A percentile compares a stretch with the other conserved stretches of the same genome.
Conservation (phyloP, 2,888 invertebrate genomes). For the Halictus ligatus region DNA sequence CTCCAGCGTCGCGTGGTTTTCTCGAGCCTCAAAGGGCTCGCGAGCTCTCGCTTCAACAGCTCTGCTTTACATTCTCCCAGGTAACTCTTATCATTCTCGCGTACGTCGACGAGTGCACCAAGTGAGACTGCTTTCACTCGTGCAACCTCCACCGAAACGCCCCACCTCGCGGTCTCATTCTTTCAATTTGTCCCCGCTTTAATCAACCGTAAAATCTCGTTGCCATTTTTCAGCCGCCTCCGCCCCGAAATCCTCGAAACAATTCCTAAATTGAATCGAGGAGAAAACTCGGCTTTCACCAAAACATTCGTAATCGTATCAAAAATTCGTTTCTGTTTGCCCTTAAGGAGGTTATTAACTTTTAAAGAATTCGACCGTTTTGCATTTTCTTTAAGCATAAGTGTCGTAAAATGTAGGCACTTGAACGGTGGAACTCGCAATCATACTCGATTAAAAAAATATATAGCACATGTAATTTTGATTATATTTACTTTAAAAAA, state of each 20-base stretch:
- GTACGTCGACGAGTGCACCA: slow-evolving; percentile 6
- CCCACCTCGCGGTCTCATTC: not conserved
- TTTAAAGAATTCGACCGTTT: not conserved
- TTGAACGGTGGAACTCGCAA: too few species aligned
- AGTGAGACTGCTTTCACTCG: slow-evolving; percentile 21
- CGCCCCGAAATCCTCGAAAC: not conserved
- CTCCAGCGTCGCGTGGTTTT: not conserved
- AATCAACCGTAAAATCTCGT: slow-evolving; percentile 5
- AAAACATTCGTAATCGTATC: not conserved
- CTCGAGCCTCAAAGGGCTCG: not conserved
- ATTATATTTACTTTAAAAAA: too few species aligned
- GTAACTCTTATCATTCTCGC: slow-evolving; percentile 8
- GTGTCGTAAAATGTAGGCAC: too few species aligned
- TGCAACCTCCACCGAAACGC: slow-evolving; percentile 11
- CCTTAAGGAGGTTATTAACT: not conserved
- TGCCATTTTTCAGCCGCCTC: not conserved
- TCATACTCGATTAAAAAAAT: too few species aligned
- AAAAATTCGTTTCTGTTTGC: not conserved
- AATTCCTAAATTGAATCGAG: not conserved
- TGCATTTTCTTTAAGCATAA: not conserved
- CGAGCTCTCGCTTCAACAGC: not conserved
- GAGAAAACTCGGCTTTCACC: not conserved
- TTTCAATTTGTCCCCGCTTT: slow-evolving; percentile 17
- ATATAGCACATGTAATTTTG: too few species aligned
- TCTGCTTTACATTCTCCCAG: slow-evolving; percentile 2